Percentiles rank a stretch among this genome's conserved stretches.
Evolutionary conservation across 1,140 invertebrate genomes (phyloP).

Genomic region (Procambarus virginalis): DNA sequence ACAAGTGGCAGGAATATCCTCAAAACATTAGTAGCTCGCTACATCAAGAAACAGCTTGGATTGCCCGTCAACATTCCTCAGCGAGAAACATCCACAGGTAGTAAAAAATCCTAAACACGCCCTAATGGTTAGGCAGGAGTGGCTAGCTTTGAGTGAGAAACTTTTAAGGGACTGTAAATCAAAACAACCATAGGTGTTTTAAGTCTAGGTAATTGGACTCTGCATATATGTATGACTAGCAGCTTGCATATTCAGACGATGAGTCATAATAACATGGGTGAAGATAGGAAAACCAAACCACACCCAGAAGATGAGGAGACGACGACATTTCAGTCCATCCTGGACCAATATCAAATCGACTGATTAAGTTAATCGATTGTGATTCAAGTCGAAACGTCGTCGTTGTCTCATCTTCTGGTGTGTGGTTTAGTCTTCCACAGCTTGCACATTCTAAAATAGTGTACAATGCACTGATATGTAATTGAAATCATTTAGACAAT

Average conservation of each 20-base stretch:
- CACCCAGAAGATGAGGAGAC: too few species aligned
- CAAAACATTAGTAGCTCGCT: slow-evolving; percentile 89
- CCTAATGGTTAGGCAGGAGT: slow-evolving; percentile 91
- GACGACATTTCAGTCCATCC: too few species aligned
- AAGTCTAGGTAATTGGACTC: background rate
- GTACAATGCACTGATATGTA: too few species aligned
- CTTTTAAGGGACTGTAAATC: background rate
- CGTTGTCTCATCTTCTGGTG: too few species aligned
- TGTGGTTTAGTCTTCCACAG: too few species aligned
- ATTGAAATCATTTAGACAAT: too few species aligned
- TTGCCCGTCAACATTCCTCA: slow-evolving; percentile 76
- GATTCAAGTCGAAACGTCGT: too few species aligned
- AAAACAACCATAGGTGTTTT: background rate
- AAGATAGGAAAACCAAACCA: too few species aligned
- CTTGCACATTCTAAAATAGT: too few species aligned
- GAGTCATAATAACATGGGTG: too few species aligned
- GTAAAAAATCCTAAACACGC: slow-evolving; percentile 89
- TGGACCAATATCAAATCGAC: too few species aligned
- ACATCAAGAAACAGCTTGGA: slow-evolving; percentile 88
- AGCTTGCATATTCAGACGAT: background rate
- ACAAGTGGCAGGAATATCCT: slow-evolving; percentile 95
- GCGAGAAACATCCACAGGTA: slow-evolving; percentile 72
- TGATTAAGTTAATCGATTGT: too few species aligned
- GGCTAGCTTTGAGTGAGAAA: slow-evolving; percentile 83
- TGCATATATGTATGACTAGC: background rate